phyloP scores from a whole-genome alignment of 1,140 invertebrate genomes.

The Chrysopa pallens region DNA sequence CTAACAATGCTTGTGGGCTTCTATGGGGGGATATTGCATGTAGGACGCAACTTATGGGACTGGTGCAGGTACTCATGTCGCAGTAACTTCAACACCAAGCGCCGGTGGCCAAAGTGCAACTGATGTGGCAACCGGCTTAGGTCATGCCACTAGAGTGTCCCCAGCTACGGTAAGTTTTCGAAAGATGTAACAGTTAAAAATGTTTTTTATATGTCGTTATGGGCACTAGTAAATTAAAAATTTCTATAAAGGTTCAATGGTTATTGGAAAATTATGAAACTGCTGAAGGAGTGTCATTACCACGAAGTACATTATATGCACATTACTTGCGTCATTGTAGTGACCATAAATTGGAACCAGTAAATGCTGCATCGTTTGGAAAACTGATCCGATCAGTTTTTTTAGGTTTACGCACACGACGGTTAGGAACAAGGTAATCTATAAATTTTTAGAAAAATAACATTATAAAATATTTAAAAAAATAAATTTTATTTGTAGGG shows the following conservation, averaged over 20 bases:
- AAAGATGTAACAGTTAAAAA: conserved; percentile 3
- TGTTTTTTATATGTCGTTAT: background rate
- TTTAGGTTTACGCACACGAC: conserved; percentile 78
- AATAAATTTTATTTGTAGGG: conserved; percentile 35
- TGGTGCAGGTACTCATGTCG: conserved; percentile 34
- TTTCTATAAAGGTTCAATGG: conserved; percentile 84
- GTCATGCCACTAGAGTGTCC: conserved; percentile 70
- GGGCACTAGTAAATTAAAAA: background rate
- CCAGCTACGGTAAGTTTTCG: conserved; percentile 67
- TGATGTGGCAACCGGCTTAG: conserved; percentile 42
- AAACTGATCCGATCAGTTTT: conserved; percentile 98
- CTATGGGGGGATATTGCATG: conserved; percentile 19
- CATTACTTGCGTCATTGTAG: conserved; percentile 92
- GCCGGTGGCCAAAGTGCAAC: conserved; percentile 23
- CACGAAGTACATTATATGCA: conserved; percentile 88
- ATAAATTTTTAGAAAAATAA: background rate
- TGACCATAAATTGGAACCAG: conserved; percentile 88
- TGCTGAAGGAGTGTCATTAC: conserved; percentile 90
- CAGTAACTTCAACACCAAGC: conserved; percentile 32
- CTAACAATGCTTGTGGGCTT: conserved; percentile 7
- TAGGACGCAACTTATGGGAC: conserved; percentile 45
- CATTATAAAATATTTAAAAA: background rate
- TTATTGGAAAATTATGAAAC: conserved; percentile 96
- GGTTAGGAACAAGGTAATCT: conserved; percentile 74
- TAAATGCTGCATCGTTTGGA: conserved; percentile 98